Percentiles rank a stretch among this genome's conserved stretches.
phyloP scores from a whole-genome alignment of 2,888 invertebrate genomes.

The Plusia festucae region DNA sequence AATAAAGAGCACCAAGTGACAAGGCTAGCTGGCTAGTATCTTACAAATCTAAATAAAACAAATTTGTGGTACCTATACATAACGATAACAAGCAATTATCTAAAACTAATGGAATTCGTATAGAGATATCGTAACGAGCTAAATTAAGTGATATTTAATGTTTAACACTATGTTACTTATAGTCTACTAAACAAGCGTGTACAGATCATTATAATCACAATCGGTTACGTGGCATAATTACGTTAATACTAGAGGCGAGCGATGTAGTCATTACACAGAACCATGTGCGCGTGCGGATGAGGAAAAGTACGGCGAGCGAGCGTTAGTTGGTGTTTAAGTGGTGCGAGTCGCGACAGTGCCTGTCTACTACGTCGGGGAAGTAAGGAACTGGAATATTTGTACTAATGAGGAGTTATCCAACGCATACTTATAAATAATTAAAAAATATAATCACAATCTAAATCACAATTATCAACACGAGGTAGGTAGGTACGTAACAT shows the following conservation, averaged over 20 bases:
- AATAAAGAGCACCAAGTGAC: constrained; percentile 56
- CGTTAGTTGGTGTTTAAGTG: not conserved
- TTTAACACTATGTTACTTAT: constrained; percentile 22
- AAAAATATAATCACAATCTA: not conserved
- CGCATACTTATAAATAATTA: not conserved
- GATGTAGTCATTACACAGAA: constrained; percentile 61
- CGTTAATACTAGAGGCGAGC: constrained; percentile 53
- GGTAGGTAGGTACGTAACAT: not conserved
- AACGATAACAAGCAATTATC: constrained; percentile 33
- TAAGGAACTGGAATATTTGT: not conserved
- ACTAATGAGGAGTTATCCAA: not conserved
- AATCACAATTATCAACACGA: not conserved
- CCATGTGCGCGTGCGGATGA: constrained; percentile 54
- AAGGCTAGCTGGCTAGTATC: constrained; percentile 25
- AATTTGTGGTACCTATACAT: constrained; percentile 46
- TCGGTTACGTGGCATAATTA: constrained; percentile 46
- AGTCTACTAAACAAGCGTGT: constrained; percentile 36
- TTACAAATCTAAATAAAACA: constrained; percentile 35
- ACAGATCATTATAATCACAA: constrained; percentile 62
- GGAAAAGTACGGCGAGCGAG: constrained; percentile 18
- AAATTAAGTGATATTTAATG: constrained; percentile 13
- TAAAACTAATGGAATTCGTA: constrained; percentile 27
- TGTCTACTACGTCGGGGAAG: not conserved
- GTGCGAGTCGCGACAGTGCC: not conserved
- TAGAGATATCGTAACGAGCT: constrained; percentile 28